Percentiles rank a stretch among this genome's conserved stretches.
Conservation (phyloP, 2,113 vertebrate species). For the Microtus montanus region DNA sequence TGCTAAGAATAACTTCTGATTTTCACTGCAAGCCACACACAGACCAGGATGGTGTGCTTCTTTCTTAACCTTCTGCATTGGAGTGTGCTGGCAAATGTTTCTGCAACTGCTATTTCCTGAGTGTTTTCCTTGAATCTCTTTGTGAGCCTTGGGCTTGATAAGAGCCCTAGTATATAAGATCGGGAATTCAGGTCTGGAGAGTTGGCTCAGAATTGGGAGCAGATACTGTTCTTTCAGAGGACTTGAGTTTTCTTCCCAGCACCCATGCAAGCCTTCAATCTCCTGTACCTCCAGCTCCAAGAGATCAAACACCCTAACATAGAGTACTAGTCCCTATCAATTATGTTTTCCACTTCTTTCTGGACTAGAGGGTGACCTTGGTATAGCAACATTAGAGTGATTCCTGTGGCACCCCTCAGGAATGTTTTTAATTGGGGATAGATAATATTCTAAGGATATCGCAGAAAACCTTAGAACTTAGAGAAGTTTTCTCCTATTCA, state of each 20-base stretch:
- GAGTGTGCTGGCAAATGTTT: neutral
- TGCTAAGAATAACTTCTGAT: conserved; percentile 86
- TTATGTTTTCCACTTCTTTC: neutral
- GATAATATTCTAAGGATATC: conserved; percentile 20
- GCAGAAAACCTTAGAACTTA: neutral
- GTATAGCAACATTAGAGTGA: neutral
- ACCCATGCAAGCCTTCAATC: neutral
- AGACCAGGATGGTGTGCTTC: conserved; percentile 64
- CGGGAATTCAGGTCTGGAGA: neutral
- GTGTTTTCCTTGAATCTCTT: neutral
- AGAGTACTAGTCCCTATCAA: neutral
- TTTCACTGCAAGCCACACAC: conserved; percentile 84
- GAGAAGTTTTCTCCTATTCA: neutral
- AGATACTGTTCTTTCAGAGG: neutral
- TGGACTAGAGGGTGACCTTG: neutral
- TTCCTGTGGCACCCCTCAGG: neutral
- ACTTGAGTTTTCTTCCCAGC: neutral
- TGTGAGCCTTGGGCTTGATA: neutral
- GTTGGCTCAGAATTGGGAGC: neutral
- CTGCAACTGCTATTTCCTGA: conserved; percentile 31
- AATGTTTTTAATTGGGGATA: conserved; percentile 38
- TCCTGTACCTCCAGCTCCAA: neutral
- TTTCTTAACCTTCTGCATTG: conserved; percentile 25
- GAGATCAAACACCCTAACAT: neutral
- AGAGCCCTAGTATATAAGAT: neutral